Base-by-base conservation (phyloP, 2,797 vertebrate species). In the Muscicapa striata region DNA sequence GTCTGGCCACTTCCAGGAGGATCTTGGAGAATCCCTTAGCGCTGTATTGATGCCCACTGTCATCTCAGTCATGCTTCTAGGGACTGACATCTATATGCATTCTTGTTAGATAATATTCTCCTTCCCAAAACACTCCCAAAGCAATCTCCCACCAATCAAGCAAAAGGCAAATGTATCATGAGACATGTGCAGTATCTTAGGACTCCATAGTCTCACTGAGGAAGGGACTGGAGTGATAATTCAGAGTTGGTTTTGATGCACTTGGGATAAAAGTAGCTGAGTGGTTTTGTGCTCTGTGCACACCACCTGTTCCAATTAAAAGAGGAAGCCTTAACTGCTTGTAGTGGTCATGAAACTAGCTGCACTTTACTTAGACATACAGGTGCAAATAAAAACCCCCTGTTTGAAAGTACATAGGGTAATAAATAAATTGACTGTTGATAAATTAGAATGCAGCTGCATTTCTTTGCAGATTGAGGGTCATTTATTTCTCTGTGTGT, bases 321-420 rank as follows among this genome's bases (percentile, higher is more conserved):
- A 97, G 95, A 96, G 97, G 97, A 98, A 98, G 93, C 89, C 66
- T 54, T 36, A 69, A 73, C 86, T 90, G 52, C 82, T 91, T 80
- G 15, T 74, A 54, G 66, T 93, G 80, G 78, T 89, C 77, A 80
- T 22, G 61, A 97, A 97, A 96, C 88, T 92, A 87, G 82, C 75
- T 89, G 93, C 91, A 59, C 87, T 96, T 92, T 81, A 76, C 84
- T 88, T 87, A 94, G 66, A 93, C 55, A 10, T 91, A 84, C 97
- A 97, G 90, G 95, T 97, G 96, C 93, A 88, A 69, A 85, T 36
- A 23, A 67, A 49, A 43, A 10, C 5, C 5, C 27, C 32, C 54
- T 81, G 10, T 95, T 90, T 96, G 96, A 94, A 96, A 93, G 73
- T 70, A 16, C 34, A 16, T 75, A 62, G 81, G 30, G 69, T 83